Base-by-base conservation (phyloP, 2,113 vertebrate species). In the Macrotis lagotis region DNA sequence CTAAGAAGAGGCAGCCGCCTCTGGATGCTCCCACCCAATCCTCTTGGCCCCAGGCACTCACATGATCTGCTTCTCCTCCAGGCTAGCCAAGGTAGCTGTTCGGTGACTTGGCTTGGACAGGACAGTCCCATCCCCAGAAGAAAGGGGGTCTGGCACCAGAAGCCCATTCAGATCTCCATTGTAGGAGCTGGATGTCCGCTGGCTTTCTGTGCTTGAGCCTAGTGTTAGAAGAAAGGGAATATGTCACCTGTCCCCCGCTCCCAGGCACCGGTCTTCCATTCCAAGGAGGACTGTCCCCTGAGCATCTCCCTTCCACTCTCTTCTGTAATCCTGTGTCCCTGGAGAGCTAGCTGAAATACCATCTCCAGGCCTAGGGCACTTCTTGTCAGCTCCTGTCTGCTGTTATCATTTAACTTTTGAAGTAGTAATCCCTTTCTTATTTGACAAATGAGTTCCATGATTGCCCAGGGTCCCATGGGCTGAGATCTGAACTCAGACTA, bases 141-240 rank as follows among this genome's bases (percentile, higher is more conserved):
- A 98, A 0, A 99, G 97, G 59, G 99, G 98, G 3, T 99, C 99
- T 24, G 99, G 98, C 95, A 99, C 99, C 98, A 99, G 97, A 92
- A 99, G 98, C 0, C 99, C 99, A 37, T 99, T 99, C 95, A 99
- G 98, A 94, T 99, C 99, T 93, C 99, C 99, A 48, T 99, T 99
- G 59, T 99, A 99, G 0, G 99, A 98, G 2, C 96, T 98, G 0
- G 98, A 97, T 0, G 99, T 98, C 92, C 99, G 98, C 94, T 98
- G 99, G 96, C 94, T 98, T 91, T 99, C 99, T 91, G 97, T 97
- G 93, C 98, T 98, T 16, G 98, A 91, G 90, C 99, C 99, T 99
- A 26, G 49, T n/a, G 66, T 48, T 0, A 97, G 59, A 48, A 51
- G n/a, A 83, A 44, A 0, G 91, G 24, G 59, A 50, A 90, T 51